These are phyloP conservation scores for Diachasma alloeum DNA, from an alignment of 1,140 invertebrate species.

Conservation along the genomic window DNA sequence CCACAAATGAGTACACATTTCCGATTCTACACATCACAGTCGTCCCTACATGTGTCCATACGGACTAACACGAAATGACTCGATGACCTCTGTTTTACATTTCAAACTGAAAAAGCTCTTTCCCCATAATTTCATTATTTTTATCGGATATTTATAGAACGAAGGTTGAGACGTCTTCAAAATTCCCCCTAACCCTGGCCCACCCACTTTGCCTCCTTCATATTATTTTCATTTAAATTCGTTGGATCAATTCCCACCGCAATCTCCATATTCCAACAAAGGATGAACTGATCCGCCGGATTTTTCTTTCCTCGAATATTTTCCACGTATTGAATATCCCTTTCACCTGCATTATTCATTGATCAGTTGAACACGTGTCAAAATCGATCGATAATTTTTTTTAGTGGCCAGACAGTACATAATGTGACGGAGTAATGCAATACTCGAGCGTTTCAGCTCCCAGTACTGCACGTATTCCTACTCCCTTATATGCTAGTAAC, in stretches of 20 bases:
- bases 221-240: neutral
- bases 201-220: neutral
- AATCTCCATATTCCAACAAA: neutral
- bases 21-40: too few relatives aligned
- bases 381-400: neutral
- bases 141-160: too few relatives aligned
- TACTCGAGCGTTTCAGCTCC: neutral
- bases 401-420: neutral
- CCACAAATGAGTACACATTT: neutral
- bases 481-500: neutral
- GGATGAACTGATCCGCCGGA: neutral
- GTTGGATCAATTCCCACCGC: neutral
- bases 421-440: neutral
- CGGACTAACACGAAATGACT: too few relatives aligned
- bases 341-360: neutral
- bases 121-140: too few relatives aligned
- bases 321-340: neutral
- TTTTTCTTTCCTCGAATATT: neutral
- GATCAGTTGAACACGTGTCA: neutral
- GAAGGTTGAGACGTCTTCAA: too few relatives aligned
- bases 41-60: too few relatives aligned
- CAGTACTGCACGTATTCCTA: neutral
- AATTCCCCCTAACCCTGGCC: too few relatives aligned
- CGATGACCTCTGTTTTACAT: too few relatives aligned
- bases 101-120: too few relatives aligned